phyloP scores from a whole-genome alignment of 2,113 vertebrate genomes.

The Rostratula benghalensis region DNA sequence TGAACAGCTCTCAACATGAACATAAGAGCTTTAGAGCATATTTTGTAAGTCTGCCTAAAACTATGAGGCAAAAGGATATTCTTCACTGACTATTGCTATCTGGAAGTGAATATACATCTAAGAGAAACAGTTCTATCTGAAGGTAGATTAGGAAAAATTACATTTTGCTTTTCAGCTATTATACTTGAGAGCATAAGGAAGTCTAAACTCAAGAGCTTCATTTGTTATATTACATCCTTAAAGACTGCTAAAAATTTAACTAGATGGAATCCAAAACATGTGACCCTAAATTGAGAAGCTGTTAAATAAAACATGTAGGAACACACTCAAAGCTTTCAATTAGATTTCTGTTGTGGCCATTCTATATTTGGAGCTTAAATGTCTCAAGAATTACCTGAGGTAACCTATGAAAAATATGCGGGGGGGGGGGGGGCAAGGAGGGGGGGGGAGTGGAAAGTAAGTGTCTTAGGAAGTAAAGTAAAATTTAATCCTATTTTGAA shows the following conservation, averaged over 20 bases:
- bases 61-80: not conserved
- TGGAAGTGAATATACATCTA: not conserved
- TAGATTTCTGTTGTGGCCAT: conserved; percentile 9
- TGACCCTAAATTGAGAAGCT: conserved; percentile 45
- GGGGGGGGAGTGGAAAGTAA: too few relatives aligned
- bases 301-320: conserved; percentile 61
- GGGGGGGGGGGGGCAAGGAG: too few relatives aligned
- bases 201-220: not conserved
- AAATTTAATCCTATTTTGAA: not conserved
- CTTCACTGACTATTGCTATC: not conserved
- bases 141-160: not conserved
- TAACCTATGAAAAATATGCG: not conserved
- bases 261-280: conserved; percentile 34
- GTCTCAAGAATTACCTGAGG: conserved; percentile 20
- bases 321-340: conserved; percentile 17
- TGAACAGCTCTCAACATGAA: not conserved
- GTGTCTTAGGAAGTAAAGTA: not conserved
- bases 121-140: not conserved
- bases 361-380: conserved; percentile 39
- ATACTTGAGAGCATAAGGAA: not conserved
- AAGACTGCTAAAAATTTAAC: conserved; percentile 53
- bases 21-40: not conserved
- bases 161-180: not conserved
- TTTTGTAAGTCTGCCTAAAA: not conserved
- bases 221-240: not conserved